Conservation (phyloP, 2,888 invertebrate genomes). For the Eilema griseolum region DNA sequence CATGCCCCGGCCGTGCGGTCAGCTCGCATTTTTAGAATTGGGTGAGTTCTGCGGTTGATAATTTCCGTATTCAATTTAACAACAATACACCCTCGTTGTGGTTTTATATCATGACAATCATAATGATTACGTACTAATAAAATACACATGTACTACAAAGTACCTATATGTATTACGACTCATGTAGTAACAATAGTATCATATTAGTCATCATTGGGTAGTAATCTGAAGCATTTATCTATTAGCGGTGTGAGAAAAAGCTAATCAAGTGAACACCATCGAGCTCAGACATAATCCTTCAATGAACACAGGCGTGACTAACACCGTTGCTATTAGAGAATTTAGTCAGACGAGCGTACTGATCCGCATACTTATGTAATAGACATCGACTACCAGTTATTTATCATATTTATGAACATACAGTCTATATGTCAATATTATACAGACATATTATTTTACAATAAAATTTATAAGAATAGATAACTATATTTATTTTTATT, state of each 20-base stretch:
- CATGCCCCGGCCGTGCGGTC: slow-evolving; percentile 65
- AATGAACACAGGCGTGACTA: slow-evolving; percentile 66
- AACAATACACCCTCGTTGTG: slow-evolving; percentile 49
- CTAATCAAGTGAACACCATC: slow-evolving; percentile 42
- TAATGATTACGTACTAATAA: slow-evolving; percentile 32
- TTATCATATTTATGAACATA: slow-evolving; percentile 18
- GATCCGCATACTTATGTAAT: slow-evolving; percentile 50
- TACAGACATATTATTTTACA: neutral
- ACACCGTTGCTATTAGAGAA: slow-evolving; percentile 57
- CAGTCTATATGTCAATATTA: slow-evolving; percentile 9
- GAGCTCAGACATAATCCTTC: slow-evolving; percentile 65
- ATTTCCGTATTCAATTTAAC: slow-evolving; percentile 63
- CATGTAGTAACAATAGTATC: slow-evolving; percentile 45
- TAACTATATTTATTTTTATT: neutral
- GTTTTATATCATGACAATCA: slow-evolving; percentile 36
- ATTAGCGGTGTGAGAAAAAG: slow-evolving; percentile 69
- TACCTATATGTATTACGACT: slow-evolving; percentile 30
- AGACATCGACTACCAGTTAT: slow-evolving; percentile 33
- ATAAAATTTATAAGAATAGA: neutral
- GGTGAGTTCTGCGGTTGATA: slow-evolving; percentile 70
- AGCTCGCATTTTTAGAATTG: slow-evolving; percentile 61
- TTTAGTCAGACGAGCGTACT: slow-evolving; percentile 54
- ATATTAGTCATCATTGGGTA: slow-evolving; percentile 45
- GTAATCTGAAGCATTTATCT: slow-evolving; percentile 64
- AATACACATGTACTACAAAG: slow-evolving; percentile 32